Base-by-base conservation (phyloP, 1,140 invertebrate species). In the Drosophila sturtevanti region DNA sequence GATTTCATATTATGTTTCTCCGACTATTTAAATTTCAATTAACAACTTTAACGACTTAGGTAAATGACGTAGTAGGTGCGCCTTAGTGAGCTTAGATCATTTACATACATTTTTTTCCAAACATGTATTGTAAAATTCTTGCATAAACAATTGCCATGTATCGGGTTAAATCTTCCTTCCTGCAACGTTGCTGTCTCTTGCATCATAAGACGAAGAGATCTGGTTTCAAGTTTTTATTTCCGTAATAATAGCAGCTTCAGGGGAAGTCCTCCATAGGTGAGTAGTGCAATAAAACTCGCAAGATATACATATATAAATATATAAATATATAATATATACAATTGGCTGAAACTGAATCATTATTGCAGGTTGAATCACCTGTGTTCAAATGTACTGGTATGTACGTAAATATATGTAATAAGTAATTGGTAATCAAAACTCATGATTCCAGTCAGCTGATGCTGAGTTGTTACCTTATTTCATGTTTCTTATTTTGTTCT, bases 51-150 rank as follows among this genome's bases (percentile, higher is more conserved):
- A 52, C 72, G 61, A 34, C 22, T 52, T 59, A 16, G 35, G 56
- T 41, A 63, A 79, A 79, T 79, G 76, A 79, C 76, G 79, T 76
- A 63, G 68, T 79, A 80, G 77, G 77, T 79, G 77, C 77, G 65
- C 56, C 65, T n/a, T n/a, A 63, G 38, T 62, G 64, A 68, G 55
- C 54, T 31, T 55, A 0, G 41, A 44, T 44, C 37, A 6, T 31
- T 31, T 6, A 31, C 27, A 31, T 31, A 31, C n/a, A n/a, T 31
- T 31, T 31, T 31, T 4, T 6, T 31, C 7, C 6, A 31, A 1
- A 31, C 27, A 31, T 31, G 58, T 75, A 51, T 62, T 74, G 60
- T 54, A 58, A 79, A 34, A 69, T 76, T 76, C 72, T 74, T 79
- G 64, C 60, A 69, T 63, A 75, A 66, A 70, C 62, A 66, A 79